Evolutionary conservation across 2,797 vertebrate species (phyloP), one percentile per base, ranked within the genome.

Genomic region (Hemitrygon akajei): DNA sequence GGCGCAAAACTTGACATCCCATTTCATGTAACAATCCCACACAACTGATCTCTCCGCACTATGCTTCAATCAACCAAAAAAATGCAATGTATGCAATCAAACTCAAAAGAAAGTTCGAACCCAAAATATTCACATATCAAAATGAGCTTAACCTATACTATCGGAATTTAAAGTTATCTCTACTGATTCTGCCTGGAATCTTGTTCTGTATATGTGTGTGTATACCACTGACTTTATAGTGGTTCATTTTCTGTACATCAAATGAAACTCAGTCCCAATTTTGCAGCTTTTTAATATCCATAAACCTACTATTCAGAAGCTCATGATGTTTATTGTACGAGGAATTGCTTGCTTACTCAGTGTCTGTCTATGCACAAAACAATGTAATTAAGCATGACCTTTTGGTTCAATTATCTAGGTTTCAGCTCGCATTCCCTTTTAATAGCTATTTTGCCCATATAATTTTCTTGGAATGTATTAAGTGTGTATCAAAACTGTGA

Each of bases 401-500:
- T 82, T 47, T 3, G 12, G 27, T 60, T n/a, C 82, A 60, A 7
- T 60, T 86, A 27, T 60, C 81, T 30, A 30, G 47, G 58, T 30
- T 30, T 60, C 3, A 12, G 27, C 82, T 60, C 1, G 14, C 6
- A 0, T 14, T 86, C 56, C 56, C 14, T 60, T 86, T 1, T 9
- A 14, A 60, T 56, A 14, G 27, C 30, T 86, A 86, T 56, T 86
- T 86, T 86, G 56, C n/a, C 30, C 47, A 58, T 60, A 16, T 86
- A 2, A 86, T 86, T 86, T 86, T n/a, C 82, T 56, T n/a, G 82
- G 82, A 86, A 86, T 58, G 47, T 47, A 47, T 82, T 82, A 47
- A 47, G 40, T 22, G 7, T 60, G 82, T 16, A 60, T n/a, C 30
- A 86, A 86, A 86, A 86, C 47, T 86, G 58, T 86, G 56, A 86